Percentiles rank a stretch among this genome's conserved stretches.
phyloP scores from a whole-genome alignment of 2,113 vertebrate genomes.

The Dipodomys ordii region DNA sequence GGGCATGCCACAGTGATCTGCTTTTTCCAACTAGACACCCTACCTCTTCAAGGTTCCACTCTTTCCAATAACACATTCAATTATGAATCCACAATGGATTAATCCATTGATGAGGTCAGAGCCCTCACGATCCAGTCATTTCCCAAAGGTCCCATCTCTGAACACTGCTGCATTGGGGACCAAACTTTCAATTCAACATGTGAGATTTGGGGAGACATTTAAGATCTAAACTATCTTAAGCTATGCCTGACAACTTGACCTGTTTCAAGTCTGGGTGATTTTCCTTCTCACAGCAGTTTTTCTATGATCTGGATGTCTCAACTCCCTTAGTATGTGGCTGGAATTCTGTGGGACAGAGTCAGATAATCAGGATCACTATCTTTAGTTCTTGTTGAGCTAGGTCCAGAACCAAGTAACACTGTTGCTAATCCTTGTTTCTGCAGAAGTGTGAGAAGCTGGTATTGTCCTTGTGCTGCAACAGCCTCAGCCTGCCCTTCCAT shows the following conservation, averaged over 20 bases:
- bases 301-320: neutral
- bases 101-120: neutral
- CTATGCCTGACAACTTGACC: neutral
- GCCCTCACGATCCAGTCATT: neutral
- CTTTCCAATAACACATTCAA: neutral
- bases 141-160: neutral
- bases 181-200: neutral
- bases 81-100: neutral
- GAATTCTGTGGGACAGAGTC: neutral
- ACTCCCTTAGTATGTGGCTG: neutral
- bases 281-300: neutral
- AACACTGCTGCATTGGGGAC: neutral
- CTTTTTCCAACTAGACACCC: neutral
- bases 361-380: neutral
- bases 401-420: neutral
- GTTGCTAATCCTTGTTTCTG: conserved; percentile 72
- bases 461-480: conserved; percentile 94
- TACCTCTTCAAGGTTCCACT: neutral
- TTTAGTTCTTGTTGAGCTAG: neutral
- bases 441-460: conserved; percentile 98
- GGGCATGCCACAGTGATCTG: neutral
- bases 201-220: neutral
- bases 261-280: neutral
- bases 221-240: neutral
- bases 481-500: conserved; percentile 96